Conservation (phyloP, 2,888 invertebrate species). For the Oxytorus armatus region DNA sequence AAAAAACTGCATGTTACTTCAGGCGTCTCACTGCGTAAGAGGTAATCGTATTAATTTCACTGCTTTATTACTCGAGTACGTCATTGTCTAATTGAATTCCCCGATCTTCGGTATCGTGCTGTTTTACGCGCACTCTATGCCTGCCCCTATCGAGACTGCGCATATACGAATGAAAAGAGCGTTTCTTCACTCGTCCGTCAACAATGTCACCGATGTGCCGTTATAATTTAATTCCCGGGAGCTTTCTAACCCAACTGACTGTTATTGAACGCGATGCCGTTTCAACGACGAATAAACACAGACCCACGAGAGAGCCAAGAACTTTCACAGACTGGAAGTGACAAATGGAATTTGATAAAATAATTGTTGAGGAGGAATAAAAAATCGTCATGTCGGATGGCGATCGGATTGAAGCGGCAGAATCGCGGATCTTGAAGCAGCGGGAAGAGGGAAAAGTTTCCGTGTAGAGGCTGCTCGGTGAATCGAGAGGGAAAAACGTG, state of each 20-base stretch:
- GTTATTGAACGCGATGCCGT: background rate
- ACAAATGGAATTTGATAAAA: constrained; percentile 28
- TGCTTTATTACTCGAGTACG: background rate
- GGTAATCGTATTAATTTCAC: constrained; percentile 39
- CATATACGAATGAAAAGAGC: constrained; percentile 13
- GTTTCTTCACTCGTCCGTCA: constrained; percentile 3
- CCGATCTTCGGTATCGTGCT: constrained; percentile 6
- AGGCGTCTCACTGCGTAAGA: no score
- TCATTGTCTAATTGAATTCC: constrained; percentile 16
- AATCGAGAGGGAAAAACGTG: constrained; percentile 30
- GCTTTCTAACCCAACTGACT: background rate
- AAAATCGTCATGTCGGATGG: background rate
- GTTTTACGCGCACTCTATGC: background rate
- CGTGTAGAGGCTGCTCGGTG: background rate
- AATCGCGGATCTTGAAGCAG: background rate
- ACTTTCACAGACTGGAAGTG: background rate
- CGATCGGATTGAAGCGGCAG: constrained; percentile 5
- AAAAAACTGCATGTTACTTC: no score
- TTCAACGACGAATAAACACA: constrained; percentile 6
- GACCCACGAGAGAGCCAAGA: no score
- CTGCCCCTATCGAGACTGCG: background rate
- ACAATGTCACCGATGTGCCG: background rate
- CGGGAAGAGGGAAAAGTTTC: constrained; percentile 15
- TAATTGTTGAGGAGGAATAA: constrained; percentile 5
- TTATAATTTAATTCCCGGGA: constrained; percentile 13